phyloP scores from a whole-genome alignment of 2,888 invertebrate genomes.

The Coenonympha arcania region DNA sequence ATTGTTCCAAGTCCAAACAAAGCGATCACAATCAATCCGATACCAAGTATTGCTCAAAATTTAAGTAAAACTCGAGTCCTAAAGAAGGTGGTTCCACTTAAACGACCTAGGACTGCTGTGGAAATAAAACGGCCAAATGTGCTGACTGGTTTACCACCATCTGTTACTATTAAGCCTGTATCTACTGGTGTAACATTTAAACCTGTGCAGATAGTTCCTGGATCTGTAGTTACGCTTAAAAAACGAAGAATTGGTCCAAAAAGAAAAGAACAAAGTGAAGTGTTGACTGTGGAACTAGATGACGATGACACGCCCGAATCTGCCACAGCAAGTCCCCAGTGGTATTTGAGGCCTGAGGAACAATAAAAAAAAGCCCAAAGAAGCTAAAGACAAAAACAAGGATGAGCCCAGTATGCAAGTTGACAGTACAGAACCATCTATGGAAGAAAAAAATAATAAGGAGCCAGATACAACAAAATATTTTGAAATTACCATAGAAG shows the following conservation, averaged over 20 bases:
- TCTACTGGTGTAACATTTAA: no score
- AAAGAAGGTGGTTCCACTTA: constrained; percentile 26
- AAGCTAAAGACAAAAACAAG: constrained; percentile 4
- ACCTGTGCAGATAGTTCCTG: no score
- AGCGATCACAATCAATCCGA: no score
- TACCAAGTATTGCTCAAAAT: no score
- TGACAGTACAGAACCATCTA: constrained; percentile 5
- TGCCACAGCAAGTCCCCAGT: constrained; percentile 36
- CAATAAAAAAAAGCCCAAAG: constrained; percentile 26
- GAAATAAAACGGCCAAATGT: constrained; percentile 30
- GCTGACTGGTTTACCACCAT: constrained; percentile 46
- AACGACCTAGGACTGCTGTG: constrained; percentile 28
- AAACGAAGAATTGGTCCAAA: constrained; percentile 18
- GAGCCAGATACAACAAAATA: no score
- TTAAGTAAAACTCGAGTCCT: constrained; percentile 26
- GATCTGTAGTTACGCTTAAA: constrained; percentile 16
- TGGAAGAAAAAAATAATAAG: constrained; percentile 51
- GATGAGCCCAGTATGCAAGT: not conserved
- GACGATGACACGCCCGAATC: constrained; percentile 46
- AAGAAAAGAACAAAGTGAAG: constrained; percentile 28
- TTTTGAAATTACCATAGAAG: no score
- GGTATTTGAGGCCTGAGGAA: no score
- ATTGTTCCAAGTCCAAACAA: constrained; percentile 23
- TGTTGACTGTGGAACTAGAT: constrained; percentile 56
- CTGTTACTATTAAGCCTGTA: no score